These are phyloP conservation scores for Glomeris maerens DNA, from an alignment of 1,140 invertebrate species.

Conservation along the genomic window DNA sequence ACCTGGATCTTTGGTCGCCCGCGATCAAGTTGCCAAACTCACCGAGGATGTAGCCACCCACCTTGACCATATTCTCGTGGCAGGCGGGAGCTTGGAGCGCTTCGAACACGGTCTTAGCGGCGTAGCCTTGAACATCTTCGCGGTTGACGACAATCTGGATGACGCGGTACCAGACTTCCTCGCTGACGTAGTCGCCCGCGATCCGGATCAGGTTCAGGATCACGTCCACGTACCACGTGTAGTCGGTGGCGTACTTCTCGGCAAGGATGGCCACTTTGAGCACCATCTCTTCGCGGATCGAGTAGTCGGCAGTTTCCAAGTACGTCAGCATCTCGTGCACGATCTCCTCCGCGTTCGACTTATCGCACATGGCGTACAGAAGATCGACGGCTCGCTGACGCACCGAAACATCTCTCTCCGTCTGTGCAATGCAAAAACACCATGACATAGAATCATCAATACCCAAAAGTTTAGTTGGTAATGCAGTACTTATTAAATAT, in stretches of 20 bases:
- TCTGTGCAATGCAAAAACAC: conserved; percentile 35
- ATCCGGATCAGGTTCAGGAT: conserved; percentile 98
- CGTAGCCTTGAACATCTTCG: conserved; percentile 98
- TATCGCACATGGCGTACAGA: conserved; percentile 99
- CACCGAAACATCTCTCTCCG: conserved; percentile 98
- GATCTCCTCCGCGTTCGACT: conserved; percentile 98
- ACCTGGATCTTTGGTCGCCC: conserved; percentile 82
- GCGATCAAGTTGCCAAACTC: conserved; percentile 99
- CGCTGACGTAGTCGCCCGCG: conserved; percentile 95
- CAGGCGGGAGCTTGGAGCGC: conserved; percentile 94
- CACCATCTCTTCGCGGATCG: conserved; percentile 99
- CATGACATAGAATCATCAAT: conserved; percentile 3
- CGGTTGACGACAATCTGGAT: conserved; percentile 99
- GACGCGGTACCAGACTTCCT: conserved; percentile 92
- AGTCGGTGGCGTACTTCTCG: conserved; percentile 99
- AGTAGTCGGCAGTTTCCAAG: conserved; percentile 97
- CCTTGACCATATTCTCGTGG: conserved; percentile 99
- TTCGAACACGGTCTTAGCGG: conserved; percentile 99
- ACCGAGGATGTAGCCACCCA: conserved; percentile 97
- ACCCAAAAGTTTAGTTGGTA: no score
- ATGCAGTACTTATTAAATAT: no score
- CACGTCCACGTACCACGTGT: conserved; percentile 98
- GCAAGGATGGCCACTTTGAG: conserved; percentile 98
- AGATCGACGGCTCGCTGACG: conserved; percentile 96
- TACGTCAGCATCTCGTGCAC: conserved; percentile 99